Conservation (phyloP, 2,888 invertebrate genomes). For the Coenonympha glycerion region DNA sequence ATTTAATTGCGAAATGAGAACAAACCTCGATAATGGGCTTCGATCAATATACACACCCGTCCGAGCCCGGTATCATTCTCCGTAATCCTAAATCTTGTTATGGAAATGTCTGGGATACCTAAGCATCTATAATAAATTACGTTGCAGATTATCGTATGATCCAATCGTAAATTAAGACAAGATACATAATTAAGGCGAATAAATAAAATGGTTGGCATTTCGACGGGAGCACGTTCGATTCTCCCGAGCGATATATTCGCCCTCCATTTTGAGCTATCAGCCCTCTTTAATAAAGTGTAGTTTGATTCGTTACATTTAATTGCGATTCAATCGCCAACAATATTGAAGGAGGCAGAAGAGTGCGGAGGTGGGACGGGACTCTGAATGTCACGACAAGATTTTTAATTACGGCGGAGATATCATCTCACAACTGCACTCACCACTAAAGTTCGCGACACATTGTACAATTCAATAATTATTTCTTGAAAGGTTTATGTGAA, state of each 20-base stretch:
- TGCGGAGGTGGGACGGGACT: slow-evolving; percentile 69
- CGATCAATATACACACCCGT: slow-evolving; percentile 45
- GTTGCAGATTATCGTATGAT: slow-evolving; percentile 75
- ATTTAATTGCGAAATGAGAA: slow-evolving; percentile 71
- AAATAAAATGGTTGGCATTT: slow-evolving; percentile 77
- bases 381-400: slow-evolving; percentile 77
- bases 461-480: slow-evolving; percentile 70
- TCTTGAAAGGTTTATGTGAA: slow-evolving; percentile 36
- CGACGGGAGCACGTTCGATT: slow-evolving; percentile 75
- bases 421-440: slow-evolving; percentile 67
- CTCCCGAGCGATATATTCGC: slow-evolving; percentile 48
- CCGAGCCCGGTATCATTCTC: slow-evolving; percentile 50
- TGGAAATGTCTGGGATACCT: slow-evolving; percentile 71
- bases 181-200: slow-evolving; percentile 77
- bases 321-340: slow-evolving; percentile 75
- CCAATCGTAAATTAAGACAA: slow-evolving; percentile 77
- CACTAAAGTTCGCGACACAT: slow-evolving; percentile 57
- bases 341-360: slow-evolving; percentile 68
- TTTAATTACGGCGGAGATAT: slow-evolving; percentile 75
- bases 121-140: slow-evolving; percentile 73
- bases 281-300: slow-evolving; percentile 71
- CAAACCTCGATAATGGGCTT: slow-evolving; percentile 68
- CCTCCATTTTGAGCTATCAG: slow-evolving; percentile 71
- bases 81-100: slow-evolving; percentile 73
- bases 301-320: slow-evolving; percentile 72